Base-by-base conservation (phyloP, 1,140 invertebrate genomes). In the Eciton burchellii region DNA sequence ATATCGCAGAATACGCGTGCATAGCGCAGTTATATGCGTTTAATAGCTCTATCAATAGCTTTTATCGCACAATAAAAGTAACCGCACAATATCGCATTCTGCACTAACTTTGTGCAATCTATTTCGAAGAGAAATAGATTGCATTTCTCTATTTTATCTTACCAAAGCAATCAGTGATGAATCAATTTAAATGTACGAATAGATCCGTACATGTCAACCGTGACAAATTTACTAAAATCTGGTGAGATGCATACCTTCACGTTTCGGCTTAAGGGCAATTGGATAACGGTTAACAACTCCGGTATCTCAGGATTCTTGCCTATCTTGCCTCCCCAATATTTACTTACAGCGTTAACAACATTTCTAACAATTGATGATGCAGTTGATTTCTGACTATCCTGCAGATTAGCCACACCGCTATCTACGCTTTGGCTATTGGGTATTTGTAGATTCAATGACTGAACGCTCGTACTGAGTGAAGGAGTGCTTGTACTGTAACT, bases 181-280 rank as follows among this genome's bases (percentile, higher is more conserved):
- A 92, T 90, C 35, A 92, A 49, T 54, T 86, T 90, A 26, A 92
- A 93, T 21, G 90, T 93, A 29, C 88, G 92, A 35, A 93, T 88
- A 29, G 90, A 90, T 1, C 93, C 93, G 49, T 94, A 89, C 60
- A 89, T 91, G 29, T 94, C 92, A 12, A 93, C 83, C 12, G 89
- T 91, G 8, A 94, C 63, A 62, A 92, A 94, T 81, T 93, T 93
- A 19, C 85, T 85, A 74, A 94, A 94, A 84, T 94, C 92, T 4
- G 86, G 21, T 0, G 93, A 94, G 19, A 93, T 89, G 62, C 87
- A 92, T 71, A 93, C 70, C 60, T 92, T 93, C 12, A 85, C 82
- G 6, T 85, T 83, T 26, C 84, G 90, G n/a, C 77, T 91, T 0
- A 88, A 87, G 54, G 93, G 89, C 43, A 93, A 74, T 56, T 91